Evolutionary conservation across 2,113 vertebrate species (phyloP).

Genomic region (Tringa solitaria): DNA sequence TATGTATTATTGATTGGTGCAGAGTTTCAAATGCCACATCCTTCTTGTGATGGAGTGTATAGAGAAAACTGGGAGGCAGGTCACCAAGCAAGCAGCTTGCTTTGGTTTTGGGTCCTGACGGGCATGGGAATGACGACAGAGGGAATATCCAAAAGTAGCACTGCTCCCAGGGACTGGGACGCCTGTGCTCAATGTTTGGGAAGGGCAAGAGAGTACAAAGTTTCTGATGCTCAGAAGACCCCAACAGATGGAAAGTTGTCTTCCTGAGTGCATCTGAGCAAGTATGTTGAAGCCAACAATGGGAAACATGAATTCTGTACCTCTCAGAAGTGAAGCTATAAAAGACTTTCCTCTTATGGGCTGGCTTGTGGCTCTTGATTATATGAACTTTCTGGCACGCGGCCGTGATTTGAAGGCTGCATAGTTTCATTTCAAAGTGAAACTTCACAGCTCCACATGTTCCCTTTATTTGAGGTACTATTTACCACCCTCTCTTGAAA

Average conservation of each 20-base stretch:
- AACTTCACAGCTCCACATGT: conserved; percentile 11
- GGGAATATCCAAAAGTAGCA: background rate
- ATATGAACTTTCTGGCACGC: background rate
- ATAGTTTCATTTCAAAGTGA: conserved; percentile 35
- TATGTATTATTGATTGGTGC: background rate
- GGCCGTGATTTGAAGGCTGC: conserved; percentile 15
- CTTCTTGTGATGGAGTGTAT: background rate
- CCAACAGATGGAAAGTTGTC: background rate
- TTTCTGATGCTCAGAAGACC: background rate
- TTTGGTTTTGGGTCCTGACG: background rate
- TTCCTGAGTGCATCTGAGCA: background rate
- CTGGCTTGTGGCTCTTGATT: conserved; percentile 26
- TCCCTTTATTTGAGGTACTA: background rate
- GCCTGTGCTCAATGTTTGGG: background rate
- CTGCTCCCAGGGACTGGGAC: background rate
- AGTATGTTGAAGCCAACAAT: background rate
- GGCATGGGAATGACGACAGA: background rate
- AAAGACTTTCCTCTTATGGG: conserved; percentile 43
- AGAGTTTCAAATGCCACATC: background rate
- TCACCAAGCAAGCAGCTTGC: background rate
- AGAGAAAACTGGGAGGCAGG: background rate
- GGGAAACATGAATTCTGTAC: background rate
- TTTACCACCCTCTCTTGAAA: background rate
- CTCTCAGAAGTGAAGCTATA: background rate
- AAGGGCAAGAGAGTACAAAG: background rate